phyloP scores from a whole-genome alignment of 1,140 invertebrate genomes.

The Prorops nasuta region DNA sequence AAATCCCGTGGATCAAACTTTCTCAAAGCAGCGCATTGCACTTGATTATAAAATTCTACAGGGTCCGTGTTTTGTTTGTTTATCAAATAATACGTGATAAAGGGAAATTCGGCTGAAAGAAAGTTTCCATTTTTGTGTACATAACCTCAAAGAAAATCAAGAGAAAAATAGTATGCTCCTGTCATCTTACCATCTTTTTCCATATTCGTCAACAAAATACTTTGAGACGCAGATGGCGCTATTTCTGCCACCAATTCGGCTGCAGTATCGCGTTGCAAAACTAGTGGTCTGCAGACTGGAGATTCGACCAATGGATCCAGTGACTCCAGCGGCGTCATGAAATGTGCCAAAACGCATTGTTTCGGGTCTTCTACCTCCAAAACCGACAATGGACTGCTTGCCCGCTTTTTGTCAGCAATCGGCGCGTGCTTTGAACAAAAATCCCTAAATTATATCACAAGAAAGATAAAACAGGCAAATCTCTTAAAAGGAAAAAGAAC shows the following conservation, averaged over 20 bases:
- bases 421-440: constrained; percentile 46
- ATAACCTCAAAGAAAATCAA: too few species aligned
- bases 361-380: constrained; percentile 86
- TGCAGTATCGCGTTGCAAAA: constrained; percentile 75
- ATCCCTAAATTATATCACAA: too few species aligned
- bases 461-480: too few species aligned
- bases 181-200: constrained; percentile 71
- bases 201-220: constrained; percentile 85
- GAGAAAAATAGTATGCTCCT: too few species aligned
- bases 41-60: constrained; percentile 77
- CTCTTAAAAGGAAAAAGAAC: not conserved
- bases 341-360: constrained; percentile 79
- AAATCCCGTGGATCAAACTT: constrained; percentile 80
- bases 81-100: constrained; percentile 87
- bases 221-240: constrained; percentile 64
- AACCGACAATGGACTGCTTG: constrained; percentile 69
- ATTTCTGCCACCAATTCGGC: constrained; percentile 76
- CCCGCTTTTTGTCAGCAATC: constrained; percentile 60
- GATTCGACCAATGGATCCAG: constrained; percentile 81
- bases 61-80: constrained; percentile 83
- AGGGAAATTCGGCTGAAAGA: constrained; percentile 80
- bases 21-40: constrained; percentile 73
- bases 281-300: constrained; percentile 72
- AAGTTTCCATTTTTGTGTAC: constrained; percentile 2
- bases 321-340: constrained; percentile 82